Evolutionary conservation across 2,113 vertebrate genomes (phyloP).

Genomic region (Camelus dromedarius): DNA sequence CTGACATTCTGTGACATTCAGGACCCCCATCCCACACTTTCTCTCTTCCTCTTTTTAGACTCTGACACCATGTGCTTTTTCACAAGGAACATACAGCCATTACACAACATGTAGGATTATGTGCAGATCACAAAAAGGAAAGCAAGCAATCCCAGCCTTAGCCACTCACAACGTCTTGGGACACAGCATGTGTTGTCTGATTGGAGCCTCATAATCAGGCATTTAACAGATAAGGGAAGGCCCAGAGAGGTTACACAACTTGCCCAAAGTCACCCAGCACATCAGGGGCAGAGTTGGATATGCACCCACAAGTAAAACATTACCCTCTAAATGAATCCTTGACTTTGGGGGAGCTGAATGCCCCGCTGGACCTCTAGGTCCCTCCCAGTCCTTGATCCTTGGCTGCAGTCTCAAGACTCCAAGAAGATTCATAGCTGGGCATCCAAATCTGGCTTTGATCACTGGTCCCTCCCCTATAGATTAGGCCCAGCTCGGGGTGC

Average conservation of each 20-base stretch:
- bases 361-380: neutral
- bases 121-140: neutral
- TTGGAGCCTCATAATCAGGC: neutral
- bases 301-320: neutral
- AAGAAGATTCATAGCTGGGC: neutral
- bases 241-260: neutral
- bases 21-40: neutral
- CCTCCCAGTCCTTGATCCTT: neutral
- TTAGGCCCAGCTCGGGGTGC: neutral
- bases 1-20: neutral
- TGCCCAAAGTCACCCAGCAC: conserved; percentile 28
- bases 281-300: neutral
- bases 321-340: neutral
- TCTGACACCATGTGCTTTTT: neutral
- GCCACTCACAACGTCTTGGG: neutral
- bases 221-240: neutral
- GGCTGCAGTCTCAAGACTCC: neutral
- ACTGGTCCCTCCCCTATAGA: neutral
- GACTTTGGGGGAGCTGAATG: neutral
- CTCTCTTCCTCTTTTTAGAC: neutral
- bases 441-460: neutral
- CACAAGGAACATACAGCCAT: neutral
- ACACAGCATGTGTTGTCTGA: neutral
- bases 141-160: neutral
- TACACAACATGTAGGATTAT: neutral